Base-by-base conservation (phyloP, 2,113 vertebrate species). In the Neolamprologus toae region DNA sequence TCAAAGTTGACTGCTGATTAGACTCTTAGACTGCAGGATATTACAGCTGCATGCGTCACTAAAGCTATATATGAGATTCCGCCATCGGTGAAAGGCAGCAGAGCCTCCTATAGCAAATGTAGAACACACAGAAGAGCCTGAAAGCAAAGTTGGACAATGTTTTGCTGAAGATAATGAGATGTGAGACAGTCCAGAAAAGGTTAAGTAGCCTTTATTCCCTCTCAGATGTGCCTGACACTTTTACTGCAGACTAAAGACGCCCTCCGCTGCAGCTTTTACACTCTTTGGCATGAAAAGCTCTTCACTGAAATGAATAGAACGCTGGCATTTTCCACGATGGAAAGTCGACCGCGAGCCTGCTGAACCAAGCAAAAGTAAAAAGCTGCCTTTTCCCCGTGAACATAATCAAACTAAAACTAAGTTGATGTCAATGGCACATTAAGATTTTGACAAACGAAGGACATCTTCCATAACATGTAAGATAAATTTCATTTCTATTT, bases 291-390 rank as follows among this genome's bases (percentile, higher is more conserved):
- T 85, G 82, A 89, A 88, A 89, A 78, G 80, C 87, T 87, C 57
- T 21, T 82, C 61, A 1, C 40, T 54, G 81, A 84, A 84, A 90
- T 82, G 47, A 86, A 90, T 61, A 88, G 53, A 84, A 14, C 5
- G 5, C 55, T 85, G 89, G 61, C 84, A 82, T 90, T 90, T 90
- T 59, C 84, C 26, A 37, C 21, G 28, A 80, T 83, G 83, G 63
- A 6, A 23, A 2, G 57, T 5, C 7, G 71, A 49, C 33, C 17
- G 40, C 2, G 37, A 59, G 80, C n/a, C 59, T 12, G 81, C 49
- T 71, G 81, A 83, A 16, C 54, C 40, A 13, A 2, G 49, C 61
- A 7, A 54, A 7, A 66, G 8, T 16, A 16, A 35, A 53, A 57
- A 51, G 23, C 21, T 10, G 16, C 68, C 13, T 73, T 28, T 47